Evolutionary conservation across 1,140 invertebrate species (phyloP).

Genomic region (Bicyclus anynana): DNA sequence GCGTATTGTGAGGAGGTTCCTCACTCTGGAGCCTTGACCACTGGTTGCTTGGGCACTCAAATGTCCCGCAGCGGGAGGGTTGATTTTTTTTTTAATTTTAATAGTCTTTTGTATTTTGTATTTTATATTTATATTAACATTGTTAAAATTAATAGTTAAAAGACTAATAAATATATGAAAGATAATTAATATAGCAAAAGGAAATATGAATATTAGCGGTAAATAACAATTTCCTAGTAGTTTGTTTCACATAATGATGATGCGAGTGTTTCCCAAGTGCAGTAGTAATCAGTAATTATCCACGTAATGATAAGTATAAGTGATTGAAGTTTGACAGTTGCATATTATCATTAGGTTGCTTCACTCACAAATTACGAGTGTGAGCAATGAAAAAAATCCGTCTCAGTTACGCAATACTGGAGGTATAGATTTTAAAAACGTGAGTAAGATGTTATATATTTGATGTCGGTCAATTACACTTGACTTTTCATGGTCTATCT

Average conservation of each 20-base stretch:
- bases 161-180: too few species aligned
- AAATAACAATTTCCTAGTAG: background rate
- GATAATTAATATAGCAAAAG: too few species aligned
- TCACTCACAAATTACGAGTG: background rate
- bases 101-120: too few species aligned
- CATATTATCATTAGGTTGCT: slow-evolving; percentile 7
- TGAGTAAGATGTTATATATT: background rate
- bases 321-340: background rate
- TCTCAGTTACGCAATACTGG: background rate
- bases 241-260: background rate
- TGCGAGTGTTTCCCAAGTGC: background rate
- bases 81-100: too few species aligned
- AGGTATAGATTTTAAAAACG: background rate
- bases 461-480: background rate
- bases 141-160: too few species aligned
- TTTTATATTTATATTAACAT: too few species aligned
- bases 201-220: background rate
- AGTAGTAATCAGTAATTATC: background rate
- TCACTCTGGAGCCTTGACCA: too few species aligned
- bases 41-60: too few species aligned
- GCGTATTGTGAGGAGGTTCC: too few species aligned
- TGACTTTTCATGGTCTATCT: background rate
- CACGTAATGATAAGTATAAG: background rate
- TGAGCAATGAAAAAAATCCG: background rate
- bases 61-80: too few species aligned